Conservation (phyloP, 2,888 invertebrate species). For the Phortica magna region DNA sequence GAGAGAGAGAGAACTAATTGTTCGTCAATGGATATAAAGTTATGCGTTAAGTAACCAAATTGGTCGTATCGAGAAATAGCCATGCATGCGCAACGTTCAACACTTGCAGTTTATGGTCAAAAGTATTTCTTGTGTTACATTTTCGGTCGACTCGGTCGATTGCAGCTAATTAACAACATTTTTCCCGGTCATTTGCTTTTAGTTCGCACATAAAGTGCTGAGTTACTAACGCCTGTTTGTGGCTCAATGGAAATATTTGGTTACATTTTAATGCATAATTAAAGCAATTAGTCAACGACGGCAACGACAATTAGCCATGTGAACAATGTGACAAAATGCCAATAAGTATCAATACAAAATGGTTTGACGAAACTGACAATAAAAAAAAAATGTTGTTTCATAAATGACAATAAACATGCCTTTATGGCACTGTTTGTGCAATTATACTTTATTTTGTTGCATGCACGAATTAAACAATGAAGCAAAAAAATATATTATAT, state of each 20-base stretch:
- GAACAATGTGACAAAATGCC: slow-evolving; percentile 28
- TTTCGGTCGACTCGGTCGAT: slow-evolving; percentile 15
- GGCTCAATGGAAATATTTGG: background rate
- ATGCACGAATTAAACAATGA: no score
- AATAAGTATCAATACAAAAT: slow-evolving; percentile 1
- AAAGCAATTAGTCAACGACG: slow-evolving; percentile 22
- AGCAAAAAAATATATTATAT: background rate
- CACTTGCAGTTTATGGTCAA: slow-evolving; percentile 32
- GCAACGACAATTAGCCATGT: slow-evolving; percentile 22
- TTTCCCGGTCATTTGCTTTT: background rate
- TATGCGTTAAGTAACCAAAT: slow-evolving; percentile 29
- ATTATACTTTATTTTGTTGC: no score
- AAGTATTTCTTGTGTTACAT: slow-evolving; percentile 3
- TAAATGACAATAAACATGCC: background rate
- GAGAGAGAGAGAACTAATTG: background rate
- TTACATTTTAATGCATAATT: slow-evolving; percentile 31
- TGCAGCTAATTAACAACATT: slow-evolving; percentile 30
- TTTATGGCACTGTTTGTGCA: background rate
- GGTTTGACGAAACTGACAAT: background rate
- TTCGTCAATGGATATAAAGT: background rate
- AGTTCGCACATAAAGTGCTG: no score
- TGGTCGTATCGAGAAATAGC: slow-evolving; percentile 13
- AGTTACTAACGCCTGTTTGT: background rate
- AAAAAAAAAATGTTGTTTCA: background rate
- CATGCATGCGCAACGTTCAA: slow-evolving; percentile 8